Conservation (phyloP, 2,113 vertebrate genomes). For the Columbina picui region DNA sequence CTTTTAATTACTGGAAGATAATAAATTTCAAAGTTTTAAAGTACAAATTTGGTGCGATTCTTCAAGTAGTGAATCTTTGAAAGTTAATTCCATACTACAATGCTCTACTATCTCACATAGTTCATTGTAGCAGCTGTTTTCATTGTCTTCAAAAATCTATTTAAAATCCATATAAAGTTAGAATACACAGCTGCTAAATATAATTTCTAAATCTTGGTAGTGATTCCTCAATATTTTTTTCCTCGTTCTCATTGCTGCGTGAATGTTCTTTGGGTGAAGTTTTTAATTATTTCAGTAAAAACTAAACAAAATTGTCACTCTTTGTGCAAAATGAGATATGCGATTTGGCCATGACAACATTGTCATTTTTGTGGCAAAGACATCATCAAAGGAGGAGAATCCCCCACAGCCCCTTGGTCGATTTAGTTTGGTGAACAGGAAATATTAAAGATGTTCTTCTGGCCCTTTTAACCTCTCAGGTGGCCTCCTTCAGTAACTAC, state of each 20-base stretch:
- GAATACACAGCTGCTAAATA: neutral
- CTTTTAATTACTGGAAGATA: neutral
- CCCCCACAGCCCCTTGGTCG: neutral
- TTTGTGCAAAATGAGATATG: rapidly evolving
- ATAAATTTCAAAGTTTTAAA: neutral
- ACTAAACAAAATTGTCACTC: neutral
- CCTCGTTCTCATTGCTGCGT: neutral
- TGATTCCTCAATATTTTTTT: neutral
- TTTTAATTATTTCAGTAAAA: neutral
- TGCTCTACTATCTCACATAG: neutral
- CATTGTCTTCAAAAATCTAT: neutral
- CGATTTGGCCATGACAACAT: neutral
- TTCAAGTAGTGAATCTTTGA: neutral
- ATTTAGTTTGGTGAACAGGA: slow-evolving; percentile 7
- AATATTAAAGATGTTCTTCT: slow-evolving; percentile 32
- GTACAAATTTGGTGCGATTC: neutral
- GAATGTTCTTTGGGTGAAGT: neutral
- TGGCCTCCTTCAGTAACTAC: slow-evolving; percentile 14
- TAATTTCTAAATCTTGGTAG: neutral
- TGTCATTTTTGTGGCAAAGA: neutral
- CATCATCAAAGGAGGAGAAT: neutral
- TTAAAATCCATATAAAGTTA: neutral
- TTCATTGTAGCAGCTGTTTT: neutral
- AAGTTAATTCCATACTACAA: neutral
- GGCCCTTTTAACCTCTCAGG: slow-evolving; percentile 21